phyloP scores from a whole-genome alignment of 2,888 invertebrate species.

The Antitype chi region DNA sequence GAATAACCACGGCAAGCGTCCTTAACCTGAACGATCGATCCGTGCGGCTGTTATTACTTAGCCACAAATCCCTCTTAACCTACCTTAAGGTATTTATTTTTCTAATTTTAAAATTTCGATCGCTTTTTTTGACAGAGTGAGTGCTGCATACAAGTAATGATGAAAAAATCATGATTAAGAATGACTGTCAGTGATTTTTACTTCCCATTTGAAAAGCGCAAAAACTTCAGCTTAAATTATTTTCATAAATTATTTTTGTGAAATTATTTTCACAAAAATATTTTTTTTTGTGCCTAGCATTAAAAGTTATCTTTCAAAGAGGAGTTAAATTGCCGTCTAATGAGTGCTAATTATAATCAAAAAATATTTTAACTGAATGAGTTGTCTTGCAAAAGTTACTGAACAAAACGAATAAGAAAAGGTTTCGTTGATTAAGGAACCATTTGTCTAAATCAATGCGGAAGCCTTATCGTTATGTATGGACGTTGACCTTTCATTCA shows the following conservation, averaged over 20 bases:
- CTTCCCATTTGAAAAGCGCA: neutral
- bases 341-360: neutral
- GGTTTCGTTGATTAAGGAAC: neutral
- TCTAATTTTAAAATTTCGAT: neutral
- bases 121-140: too few relatives aligned
- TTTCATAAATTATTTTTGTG: neutral
- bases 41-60: neutral
- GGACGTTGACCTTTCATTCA: conserved; percentile 24
- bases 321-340: conserved; percentile 14
- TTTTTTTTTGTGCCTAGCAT: neutral
- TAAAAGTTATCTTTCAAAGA: conserved; percentile 11
- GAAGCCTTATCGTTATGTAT: neutral
- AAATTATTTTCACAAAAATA: neutral
- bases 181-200: neutral
- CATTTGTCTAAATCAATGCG: conserved; percentile 3
- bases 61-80: neutral
- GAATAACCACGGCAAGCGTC: neutral
- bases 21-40: neutral
- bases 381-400: neutral
- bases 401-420: neutral
- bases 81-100: too few relatives aligned
- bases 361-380: neutral
- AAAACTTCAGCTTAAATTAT: conserved; percentile 2
- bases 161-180: neutral
- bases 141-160: neutral